These are phyloP conservation scores for Corythaeola cristata DNA, from an alignment of 2,113 vertebrate species.

Conservation along the genomic window DNA sequence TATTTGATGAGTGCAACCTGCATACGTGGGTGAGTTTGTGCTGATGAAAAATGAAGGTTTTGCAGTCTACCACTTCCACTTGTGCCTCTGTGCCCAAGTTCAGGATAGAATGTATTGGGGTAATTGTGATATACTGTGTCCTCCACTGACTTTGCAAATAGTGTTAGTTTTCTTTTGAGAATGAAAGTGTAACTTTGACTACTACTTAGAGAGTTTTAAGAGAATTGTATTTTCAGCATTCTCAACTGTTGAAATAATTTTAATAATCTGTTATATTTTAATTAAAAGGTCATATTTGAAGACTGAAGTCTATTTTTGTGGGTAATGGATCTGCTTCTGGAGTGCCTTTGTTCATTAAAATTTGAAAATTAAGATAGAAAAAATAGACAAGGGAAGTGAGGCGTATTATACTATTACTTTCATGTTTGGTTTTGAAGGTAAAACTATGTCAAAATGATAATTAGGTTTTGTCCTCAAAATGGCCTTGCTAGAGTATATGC, in stretches of 20 bases:
- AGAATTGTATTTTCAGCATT: background rate
- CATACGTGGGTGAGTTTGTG: background rate
- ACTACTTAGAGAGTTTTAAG: background rate
- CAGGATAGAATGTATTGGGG: background rate
- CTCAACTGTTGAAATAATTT: background rate
- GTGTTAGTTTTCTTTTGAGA: background rate
- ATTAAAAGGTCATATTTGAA: slow-evolving; percentile 54
- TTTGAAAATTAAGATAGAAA: slow-evolving; percentile 64
- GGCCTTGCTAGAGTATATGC: slow-evolving; percentile 53
- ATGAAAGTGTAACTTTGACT: background rate
- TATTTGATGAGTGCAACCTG: background rate
- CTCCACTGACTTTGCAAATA: background rate
- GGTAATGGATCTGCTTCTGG: slow-evolving; percentile 28
- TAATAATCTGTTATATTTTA: slow-evolving; percentile 28
- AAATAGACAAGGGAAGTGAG: slow-evolving; percentile 60
- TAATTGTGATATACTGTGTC: background rate
- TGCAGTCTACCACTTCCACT: background rate
- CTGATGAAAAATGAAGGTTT: background rate
- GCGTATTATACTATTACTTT: slow-evolving; percentile 56
- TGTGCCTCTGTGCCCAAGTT: background rate
- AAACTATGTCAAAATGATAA: slow-evolving; percentile 74
- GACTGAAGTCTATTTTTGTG: slow-evolving; percentile 12
- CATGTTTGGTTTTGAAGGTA: slow-evolving; percentile 67
- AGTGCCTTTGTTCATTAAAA: slow-evolving; percentile 71
- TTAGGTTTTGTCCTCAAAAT: slow-evolving; percentile 71